phyloP scores from a whole-genome alignment of 2,113 vertebrate genomes.

The Spermophilus dauricus region DNA sequence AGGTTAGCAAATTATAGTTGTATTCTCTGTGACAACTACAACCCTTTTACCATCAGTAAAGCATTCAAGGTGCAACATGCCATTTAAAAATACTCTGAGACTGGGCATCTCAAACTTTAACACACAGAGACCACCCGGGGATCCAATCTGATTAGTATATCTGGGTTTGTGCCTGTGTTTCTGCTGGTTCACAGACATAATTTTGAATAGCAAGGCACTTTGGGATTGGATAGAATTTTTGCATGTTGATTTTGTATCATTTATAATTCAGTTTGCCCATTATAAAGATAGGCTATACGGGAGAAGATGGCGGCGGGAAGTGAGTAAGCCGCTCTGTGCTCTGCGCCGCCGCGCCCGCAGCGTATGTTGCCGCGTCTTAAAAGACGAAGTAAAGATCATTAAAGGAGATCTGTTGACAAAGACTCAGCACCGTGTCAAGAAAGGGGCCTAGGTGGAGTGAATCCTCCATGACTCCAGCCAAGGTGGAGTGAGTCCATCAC shows the following conservation, averaged over 20 bases:
- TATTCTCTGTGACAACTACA: conserved; percentile 38
- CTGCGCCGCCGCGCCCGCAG: too few species aligned
- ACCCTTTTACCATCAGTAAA: background rate
- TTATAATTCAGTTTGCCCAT: conserved; percentile 51
- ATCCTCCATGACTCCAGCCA: too few species aligned
- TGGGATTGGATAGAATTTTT: background rate
- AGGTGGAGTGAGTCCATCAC: too few species aligned
- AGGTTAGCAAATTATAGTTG: conserved; percentile 41
- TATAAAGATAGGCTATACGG: conserved; percentile 42
- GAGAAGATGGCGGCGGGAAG: too few species aligned
- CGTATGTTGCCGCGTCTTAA: too few species aligned
- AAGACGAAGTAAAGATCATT: too few species aligned
- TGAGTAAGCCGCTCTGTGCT: too few species aligned
- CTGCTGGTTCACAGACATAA: background rate
- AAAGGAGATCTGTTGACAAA: too few species aligned
- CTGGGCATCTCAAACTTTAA: background rate
- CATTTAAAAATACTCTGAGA: conserved; percentile 48
- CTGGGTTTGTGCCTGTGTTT: background rate
- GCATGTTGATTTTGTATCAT: background rate
- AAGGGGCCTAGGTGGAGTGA: too few species aligned
- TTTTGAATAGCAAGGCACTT: background rate
- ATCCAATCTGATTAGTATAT: background rate
- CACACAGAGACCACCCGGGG: background rate
- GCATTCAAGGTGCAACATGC: conserved; percentile 16
- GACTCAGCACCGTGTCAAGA: too few species aligned